Percentiles rank a stretch among this genome's conserved stretches.
phyloP scores from a whole-genome alignment of 2,113 vertebrate genomes.

The Gallinago undulata region DNA sequence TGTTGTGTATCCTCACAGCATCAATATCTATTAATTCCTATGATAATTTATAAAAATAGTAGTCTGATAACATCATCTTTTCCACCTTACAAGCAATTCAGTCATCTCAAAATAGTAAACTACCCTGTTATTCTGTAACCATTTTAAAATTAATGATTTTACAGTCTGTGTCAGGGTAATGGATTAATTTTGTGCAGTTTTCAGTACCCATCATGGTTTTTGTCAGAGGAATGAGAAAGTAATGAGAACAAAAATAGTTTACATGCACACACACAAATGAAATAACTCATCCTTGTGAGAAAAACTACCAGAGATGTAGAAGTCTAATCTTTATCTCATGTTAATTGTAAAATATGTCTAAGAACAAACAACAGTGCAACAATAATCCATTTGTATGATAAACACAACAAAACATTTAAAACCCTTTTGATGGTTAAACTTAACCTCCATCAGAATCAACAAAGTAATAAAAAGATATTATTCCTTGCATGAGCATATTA shows the following conservation, averaged over 20 bases:
- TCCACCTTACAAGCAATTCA: background rate
- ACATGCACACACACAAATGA: background rate
- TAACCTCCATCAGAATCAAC: background rate
- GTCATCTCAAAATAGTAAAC: background rate
- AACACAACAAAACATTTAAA: background rate
- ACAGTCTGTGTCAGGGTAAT: background rate
- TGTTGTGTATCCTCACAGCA: background rate
- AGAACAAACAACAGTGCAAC: background rate
- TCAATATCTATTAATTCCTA: background rate
- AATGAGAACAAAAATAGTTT: background rate
- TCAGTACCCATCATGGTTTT: background rate
- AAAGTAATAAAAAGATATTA: background rate
- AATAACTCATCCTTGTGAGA: background rate
- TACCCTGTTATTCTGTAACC: background rate
- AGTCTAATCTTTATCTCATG: background rate
- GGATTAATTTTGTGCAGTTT: background rate
- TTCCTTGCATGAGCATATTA: background rate
- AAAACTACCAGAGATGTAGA: background rate
- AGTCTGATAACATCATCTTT: background rate
- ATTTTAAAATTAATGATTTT: slow-evolving; percentile 3
- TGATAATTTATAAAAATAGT: background rate
- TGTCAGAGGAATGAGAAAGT: background rate
- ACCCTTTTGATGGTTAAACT: background rate
- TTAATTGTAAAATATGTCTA: background rate
- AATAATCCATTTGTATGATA: background rate